phyloP scores from a whole-genome alignment of 2,113 vertebrate species.

The Corythaixoides concolor region DNA sequence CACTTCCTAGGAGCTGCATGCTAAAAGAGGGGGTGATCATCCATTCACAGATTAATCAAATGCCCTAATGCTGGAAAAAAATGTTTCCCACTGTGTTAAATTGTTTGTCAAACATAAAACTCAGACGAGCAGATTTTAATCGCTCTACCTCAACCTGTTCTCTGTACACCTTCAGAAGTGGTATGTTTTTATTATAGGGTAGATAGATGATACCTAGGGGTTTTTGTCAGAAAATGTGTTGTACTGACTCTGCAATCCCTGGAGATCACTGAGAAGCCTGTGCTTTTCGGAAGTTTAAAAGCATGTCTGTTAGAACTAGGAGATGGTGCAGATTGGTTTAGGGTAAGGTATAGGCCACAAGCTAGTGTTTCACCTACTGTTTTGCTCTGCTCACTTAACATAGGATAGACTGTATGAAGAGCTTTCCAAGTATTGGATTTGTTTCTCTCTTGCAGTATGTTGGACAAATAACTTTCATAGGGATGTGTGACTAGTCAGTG shows the following conservation, averaged over 20 bases:
- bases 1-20: background rate
- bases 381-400: background rate
- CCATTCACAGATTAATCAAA: background rate
- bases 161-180: background rate
- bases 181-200: background rate
- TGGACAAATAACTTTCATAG: background rate
- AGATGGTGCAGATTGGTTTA: background rate
- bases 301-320: background rate
- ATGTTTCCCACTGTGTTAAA: background rate
- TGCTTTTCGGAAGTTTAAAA: background rate
- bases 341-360: background rate
- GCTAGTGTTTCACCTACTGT: background rate
- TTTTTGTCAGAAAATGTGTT: constrained; percentile 24
- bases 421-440: background rate
- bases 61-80: background rate
- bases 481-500: background rate
- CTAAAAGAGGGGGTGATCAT: background rate
- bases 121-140: constrained; percentile 36
- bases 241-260: background rate
- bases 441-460: background rate
- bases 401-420: background rate
- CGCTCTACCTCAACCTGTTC: background rate
- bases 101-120: background rate
- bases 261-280: background rate
- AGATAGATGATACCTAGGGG: constrained; percentile 29